phyloP scores from a whole-genome alignment of 2,113 vertebrate species.

The Oxyruncus cristatus region DNA sequence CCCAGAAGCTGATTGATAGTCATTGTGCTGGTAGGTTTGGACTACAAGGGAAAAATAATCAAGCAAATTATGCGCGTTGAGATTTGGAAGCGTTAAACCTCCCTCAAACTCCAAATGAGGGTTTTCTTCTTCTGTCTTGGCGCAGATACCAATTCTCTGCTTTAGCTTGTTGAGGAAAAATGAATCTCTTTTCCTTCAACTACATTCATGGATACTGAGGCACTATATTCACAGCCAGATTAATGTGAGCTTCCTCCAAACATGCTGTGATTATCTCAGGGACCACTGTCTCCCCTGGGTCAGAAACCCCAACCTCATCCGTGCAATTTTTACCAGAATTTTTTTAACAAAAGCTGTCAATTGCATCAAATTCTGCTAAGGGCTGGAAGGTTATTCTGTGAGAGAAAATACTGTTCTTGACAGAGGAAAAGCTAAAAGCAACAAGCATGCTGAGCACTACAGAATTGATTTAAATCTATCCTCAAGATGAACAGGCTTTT shows the following conservation, averaged over 20 bases:
- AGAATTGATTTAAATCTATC: conserved; percentile 17
- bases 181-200: neutral
- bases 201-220: conserved; percentile 4
- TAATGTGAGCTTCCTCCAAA: conserved; percentile 20
- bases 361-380: conserved; percentile 14
- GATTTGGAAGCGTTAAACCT: neutral
- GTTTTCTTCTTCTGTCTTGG: neutral
- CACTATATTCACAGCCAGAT: conserved; percentile 48
- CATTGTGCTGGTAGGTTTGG: neutral
- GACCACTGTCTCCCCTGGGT: conserved; percentile 14
- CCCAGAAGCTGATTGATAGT: neutral
- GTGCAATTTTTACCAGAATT: neutral
- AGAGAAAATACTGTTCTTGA: neutral
- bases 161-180: neutral
- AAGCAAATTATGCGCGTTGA: neutral
- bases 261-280: conserved; percentile 48
- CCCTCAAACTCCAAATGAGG: neutral
- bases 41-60: neutral
- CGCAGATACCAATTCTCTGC: neutral
- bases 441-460: neutral
- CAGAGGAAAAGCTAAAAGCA: conserved; percentile 27
- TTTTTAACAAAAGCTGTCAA: conserved; percentile 26
- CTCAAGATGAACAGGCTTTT: neutral
- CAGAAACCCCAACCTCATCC: neutral
- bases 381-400: neutral